Evolutionary conservation across 2,888 invertebrate genomes (phyloP), one percentile per base, ranked within the genome.

Genomic region (Campoplex nolae): DNA sequence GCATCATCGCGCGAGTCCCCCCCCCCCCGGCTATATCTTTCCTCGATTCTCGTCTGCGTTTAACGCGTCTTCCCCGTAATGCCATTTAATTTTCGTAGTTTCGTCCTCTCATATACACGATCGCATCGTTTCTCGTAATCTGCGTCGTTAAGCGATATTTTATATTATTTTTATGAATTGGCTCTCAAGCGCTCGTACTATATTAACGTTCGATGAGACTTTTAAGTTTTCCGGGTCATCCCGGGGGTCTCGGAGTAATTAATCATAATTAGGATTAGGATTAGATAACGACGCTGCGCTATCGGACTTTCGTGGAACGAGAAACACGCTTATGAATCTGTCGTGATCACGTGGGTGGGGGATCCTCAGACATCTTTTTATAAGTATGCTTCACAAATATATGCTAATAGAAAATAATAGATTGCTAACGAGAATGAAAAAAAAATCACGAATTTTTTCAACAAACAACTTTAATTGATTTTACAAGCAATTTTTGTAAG

Each of bases 251-350:
- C 67, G 51, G 65, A 78, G 75, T 79, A 87, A 87, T 87, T 87
- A 85, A 87, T 87, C 87, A 87, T 85, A 87, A 87, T 87, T 87
- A 87, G 84, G 84, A 82, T 85, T 85, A 80, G 85, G 83, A 87
- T 80, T 85, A 85, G 85, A 85, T 87, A 85, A 75, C 48, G 38
- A 75, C 48, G 38, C 67, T 62, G 23, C 45, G 16, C 9, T 13
- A 56, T 58, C 73, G 32, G 68, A 51, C 13, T 73, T 86, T 86
- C 86, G 73, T 77, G 74, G 83, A 86, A 86, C 81, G 80, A 23
- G 23, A 56, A 23, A 35, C 54, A 11, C 48, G 2, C 42, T 32
- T 77, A 38, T 32, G 54, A 38, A 35, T 48, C 9, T 32, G 32
- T 16, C 51, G 28, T 23, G 13, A n/a, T 32, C 8, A 7, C 18